Evolutionary conservation across 2,113 vertebrate genomes (phyloP).

Genomic region (Ptyas mucosa): DNA sequence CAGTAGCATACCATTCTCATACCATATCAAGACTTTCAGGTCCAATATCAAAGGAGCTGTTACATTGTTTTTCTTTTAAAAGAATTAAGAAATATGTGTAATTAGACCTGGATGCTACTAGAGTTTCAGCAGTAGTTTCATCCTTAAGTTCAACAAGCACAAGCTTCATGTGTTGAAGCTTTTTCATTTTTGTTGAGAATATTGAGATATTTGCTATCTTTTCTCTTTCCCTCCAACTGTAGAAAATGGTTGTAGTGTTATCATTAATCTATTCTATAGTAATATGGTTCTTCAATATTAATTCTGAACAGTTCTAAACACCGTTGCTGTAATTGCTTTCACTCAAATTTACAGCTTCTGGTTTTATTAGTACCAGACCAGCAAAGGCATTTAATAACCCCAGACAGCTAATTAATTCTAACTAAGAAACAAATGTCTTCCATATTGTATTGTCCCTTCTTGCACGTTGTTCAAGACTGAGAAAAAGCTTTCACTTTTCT

Average conservation of each 20-base stretch:
- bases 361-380: constrained; percentile 12
- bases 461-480: constrained; percentile 36
- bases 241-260: constrained; percentile 22
- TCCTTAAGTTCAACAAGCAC: neutral
- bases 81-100: neutral
- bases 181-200: neutral
- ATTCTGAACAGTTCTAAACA: constrained; percentile 22
- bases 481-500: constrained; percentile 26
- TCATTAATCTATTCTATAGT: constrained; percentile 15
- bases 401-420: constrained; percentile 58
- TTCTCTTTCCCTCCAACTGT: constrained; percentile 21
- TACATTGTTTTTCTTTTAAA: neutral
- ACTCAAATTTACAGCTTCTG: constrained; percentile 20
- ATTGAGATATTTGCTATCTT: neutral
- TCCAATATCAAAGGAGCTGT: neutral
- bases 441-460: neutral
- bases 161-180: neutral
- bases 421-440: constrained; percentile 36
- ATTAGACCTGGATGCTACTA: neutral
- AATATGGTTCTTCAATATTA: neutral
- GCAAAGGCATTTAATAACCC: constrained; percentile 44
- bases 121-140: neutral
- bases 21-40: neutral
- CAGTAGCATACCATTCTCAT: neutral
- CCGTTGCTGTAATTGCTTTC: neutral